These are phyloP conservation scores for Anarrhichthys ocellatus DNA, from an alignment of 2,113 vertebrate species.

Conservation along the genomic window DNA sequence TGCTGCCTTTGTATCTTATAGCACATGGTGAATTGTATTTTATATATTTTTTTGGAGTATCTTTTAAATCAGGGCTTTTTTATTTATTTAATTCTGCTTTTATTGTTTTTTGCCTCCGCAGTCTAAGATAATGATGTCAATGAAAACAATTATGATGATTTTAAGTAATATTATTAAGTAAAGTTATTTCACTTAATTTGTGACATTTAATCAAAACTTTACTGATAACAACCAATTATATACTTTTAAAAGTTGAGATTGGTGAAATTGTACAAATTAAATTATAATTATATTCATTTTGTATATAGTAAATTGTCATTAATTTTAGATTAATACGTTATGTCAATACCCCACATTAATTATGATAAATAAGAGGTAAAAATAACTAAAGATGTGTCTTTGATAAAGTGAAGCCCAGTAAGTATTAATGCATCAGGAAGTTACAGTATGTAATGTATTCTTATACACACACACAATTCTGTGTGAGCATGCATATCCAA, in stretches of 20 bases:
- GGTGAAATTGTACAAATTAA: not conserved
- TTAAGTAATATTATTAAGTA: no score
- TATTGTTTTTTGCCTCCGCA: not conserved
- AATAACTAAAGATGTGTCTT: not conserved
- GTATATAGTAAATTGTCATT: not conserved
- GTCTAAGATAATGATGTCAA: not conserved
- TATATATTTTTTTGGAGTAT: not conserved
- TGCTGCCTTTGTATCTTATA: not conserved
- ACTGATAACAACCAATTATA: not conserved
- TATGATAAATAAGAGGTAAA: not conserved
- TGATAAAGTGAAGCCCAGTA: not conserved
- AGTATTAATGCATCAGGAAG: not conserved
- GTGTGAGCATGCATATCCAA: not conserved
- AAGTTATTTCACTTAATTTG: not conserved
- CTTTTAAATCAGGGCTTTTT: not conserved
- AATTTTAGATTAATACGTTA: not conserved
- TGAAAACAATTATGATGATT: no score
- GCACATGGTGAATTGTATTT: not conserved
- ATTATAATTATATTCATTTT: not conserved
- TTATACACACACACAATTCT: not conserved
- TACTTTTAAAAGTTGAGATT: not conserved
- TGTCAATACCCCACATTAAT: not conserved
- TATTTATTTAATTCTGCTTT: not conserved
- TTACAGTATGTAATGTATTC: not conserved
- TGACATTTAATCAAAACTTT: not conserved